Percentiles rank a stretch among this genome's conserved stretches.
Conservation (phyloP, 2,888 invertebrate species). For the Nomada fucata region DNA sequence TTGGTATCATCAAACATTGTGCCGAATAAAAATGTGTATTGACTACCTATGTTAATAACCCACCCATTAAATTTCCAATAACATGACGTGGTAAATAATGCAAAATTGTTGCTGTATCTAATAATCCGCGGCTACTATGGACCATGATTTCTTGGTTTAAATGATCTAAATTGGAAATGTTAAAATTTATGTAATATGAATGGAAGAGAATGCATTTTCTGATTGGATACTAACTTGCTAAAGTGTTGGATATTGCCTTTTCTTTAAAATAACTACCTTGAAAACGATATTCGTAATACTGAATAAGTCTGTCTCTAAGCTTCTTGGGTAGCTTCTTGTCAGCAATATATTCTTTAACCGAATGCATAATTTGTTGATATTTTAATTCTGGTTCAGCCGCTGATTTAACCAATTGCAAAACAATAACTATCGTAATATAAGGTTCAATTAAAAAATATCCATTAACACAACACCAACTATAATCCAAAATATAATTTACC, state of each 20-base stretch:
- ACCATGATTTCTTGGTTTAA: constrained; percentile 78
- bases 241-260: constrained; percentile 85
- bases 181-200: background rate
- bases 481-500: constrained; percentile 67
- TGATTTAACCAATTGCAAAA: constrained; percentile 83
- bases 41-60: background rate
- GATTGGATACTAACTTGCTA: constrained; percentile 84
- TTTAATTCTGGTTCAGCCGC: constrained; percentile 83
- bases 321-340: constrained; percentile 86
- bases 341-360: constrained; percentile 86
- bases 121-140: constrained; percentile 75
- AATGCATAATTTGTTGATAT: constrained; percentile 85
- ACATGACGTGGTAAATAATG: constrained; percentile 74
- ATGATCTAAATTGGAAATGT: constrained; percentile 64
- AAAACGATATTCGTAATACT: constrained; percentile 87
- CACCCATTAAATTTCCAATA: constrained; percentile 78
- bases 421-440: constrained; percentile 76
- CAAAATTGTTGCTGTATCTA: constrained; percentile 78
- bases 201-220: background rate
- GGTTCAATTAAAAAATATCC: background rate
- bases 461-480: constrained; percentile 59
- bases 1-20: no score
- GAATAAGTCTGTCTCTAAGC: constrained; percentile 85
- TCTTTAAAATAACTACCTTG: constrained; percentile 87
- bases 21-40: no score